Conservation (phyloP, 2,113 vertebrate species). For the Vidua macroura region DNA sequence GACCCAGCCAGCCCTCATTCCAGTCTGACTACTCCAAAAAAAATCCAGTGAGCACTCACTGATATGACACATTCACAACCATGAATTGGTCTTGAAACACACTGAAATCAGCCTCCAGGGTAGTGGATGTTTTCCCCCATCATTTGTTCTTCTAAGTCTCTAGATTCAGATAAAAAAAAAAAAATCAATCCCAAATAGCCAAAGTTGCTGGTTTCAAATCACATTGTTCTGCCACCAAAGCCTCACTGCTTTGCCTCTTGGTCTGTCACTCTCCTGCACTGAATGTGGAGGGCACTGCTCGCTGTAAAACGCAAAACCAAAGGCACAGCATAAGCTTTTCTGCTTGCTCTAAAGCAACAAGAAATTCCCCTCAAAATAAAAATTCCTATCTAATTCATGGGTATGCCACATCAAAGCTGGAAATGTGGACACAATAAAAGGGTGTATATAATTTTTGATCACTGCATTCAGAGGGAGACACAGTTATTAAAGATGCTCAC, state of each 20-base stretch:
- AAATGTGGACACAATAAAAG: not conserved
- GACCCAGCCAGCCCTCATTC: not conserved
- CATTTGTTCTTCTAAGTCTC: not conserved
- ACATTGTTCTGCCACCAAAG: not conserved
- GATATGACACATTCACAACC: not conserved
- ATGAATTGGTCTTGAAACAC: not conserved
- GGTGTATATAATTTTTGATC: not conserved
- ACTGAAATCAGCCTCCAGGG: not conserved
- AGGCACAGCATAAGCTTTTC: not conserved
- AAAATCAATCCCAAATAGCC: not conserved
- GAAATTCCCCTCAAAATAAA: not conserved
- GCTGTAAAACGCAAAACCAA: not conserved
- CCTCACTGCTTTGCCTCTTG: not conserved
- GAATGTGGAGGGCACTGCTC: not conserved
- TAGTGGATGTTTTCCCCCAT: not conserved
- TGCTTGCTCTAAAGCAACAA: not conserved
- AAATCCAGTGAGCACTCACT: not conserved
- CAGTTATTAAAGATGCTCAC: not conserved
- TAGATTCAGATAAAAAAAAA: not conserved
- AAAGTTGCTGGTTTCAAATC: not conserved
- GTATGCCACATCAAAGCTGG: not conserved
- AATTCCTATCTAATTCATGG: not conserved
- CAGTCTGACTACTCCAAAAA: not conserved
- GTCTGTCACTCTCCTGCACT: not conserved
- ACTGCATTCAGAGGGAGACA: not conserved